Evolutionary conservation across 1,140 invertebrate genomes (phyloP), one percentile per base, ranked within the genome.

Genomic region (Drosophila pruinosa): DNA sequence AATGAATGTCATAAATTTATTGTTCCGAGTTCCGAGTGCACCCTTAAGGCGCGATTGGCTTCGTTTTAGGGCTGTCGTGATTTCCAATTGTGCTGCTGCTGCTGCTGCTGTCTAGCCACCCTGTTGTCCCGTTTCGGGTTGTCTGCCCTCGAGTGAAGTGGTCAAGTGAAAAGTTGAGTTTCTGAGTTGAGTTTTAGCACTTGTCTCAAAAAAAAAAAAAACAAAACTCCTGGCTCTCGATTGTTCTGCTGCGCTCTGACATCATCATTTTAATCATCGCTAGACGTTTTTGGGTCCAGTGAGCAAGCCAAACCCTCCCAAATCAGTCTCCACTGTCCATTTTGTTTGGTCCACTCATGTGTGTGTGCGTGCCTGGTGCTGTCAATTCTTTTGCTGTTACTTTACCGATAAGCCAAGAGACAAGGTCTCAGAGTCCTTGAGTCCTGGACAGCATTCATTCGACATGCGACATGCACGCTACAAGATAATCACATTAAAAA

Each of bases 1-100:
- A 90, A 90, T 90, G 89, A 90, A 90, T 90, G 89, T 90, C 89
- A 90, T 90, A 90, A 90, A 90, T 90, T 90, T 90, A 90, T 90
- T 77, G 88, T 47, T 68, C 73, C 56, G 34, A 78, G 77, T 80
- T 26, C 24, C 24, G 24, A 28, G 26, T 28, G 72, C 65, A 53
- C 62, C 45, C 67, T 70, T 48, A 39, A 45, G 57, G 47, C 57
- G 45, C 64, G 59, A 82, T 78, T 78, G 81, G 70, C 70, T 79
- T 81, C 78, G 69, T 81, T 80, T 69, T 39, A 43, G 10, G 28
- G 4, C 26, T 19, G 62, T 61, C 54, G 70, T 75, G 75, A 82
- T 82, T 85, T 83, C 78, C 71, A 76, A 72, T 75, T 75, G 75
- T 78, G 57, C 47, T n/a, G 8, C 26, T 28, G 26, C 26, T 28